Evolutionary conservation across 2,113 vertebrate species (phyloP).

Genomic region (Takifugu flavidus): DNA sequence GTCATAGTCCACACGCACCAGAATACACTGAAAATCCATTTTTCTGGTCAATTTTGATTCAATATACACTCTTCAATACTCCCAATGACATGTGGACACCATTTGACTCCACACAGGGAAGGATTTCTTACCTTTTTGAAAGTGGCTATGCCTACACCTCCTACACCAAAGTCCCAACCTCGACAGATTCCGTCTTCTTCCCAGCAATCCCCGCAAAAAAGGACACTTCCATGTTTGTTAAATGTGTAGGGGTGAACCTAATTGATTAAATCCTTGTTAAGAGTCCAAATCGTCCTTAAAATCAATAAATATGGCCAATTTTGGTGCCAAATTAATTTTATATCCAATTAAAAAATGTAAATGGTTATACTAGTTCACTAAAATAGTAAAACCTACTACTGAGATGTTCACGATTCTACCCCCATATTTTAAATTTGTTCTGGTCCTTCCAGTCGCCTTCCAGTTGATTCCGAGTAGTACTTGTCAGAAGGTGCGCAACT

Average conservation of each 20-base stretch:
- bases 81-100: conserved; percentile 34
- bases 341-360: conserved; percentile 37
- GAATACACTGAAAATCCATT: conserved; percentile 49
- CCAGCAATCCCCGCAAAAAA: conserved; percentile 81
- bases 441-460: conserved; percentile 60
- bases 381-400: conserved; percentile 44
- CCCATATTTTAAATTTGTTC: conserved; percentile 61
- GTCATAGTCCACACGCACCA: conserved; percentile 32
- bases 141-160: conserved; percentile 25
- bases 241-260: conserved; percentile 74
- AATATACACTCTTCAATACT: conserved; percentile 19
- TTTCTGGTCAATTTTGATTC: conserved; percentile 26
- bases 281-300: conserved; percentile 21
- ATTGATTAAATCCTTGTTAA: conserved; percentile 52
- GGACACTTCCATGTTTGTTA: conserved; percentile 77
- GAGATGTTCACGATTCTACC: conserved; percentile 44
- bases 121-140: conserved; percentile 70
- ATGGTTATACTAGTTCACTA: conserved; percentile 21
- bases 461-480: conserved; percentile 41
- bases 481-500: conserved; percentile 56
- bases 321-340: background rate
- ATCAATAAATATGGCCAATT: conserved; percentile 31
- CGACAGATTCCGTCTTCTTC: conserved; percentile 78
- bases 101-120: conserved; percentile 17
- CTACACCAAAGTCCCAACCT: conserved; percentile 62